phyloP scores from a whole-genome alignment of 2,113 vertebrate species.

The Hippocampus comes region DNA sequence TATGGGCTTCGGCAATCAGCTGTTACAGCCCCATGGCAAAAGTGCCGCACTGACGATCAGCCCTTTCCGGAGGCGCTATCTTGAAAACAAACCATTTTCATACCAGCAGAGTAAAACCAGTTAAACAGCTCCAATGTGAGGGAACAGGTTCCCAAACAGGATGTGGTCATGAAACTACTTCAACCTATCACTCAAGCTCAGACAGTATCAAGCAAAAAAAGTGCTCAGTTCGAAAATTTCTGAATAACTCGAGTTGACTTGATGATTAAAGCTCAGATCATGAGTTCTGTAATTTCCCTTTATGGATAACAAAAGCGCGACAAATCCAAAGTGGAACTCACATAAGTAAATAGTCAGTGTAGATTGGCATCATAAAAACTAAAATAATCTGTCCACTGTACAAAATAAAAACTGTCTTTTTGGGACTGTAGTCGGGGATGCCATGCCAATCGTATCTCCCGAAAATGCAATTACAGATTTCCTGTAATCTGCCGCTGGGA shows the following conservation, averaged over 20 bases:
- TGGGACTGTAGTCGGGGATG: constrained; percentile 53
- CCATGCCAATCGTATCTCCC: constrained; percentile 41
- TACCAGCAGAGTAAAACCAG: constrained; percentile 19
- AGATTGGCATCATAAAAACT: too few species aligned
- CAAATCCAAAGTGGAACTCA: too few species aligned
- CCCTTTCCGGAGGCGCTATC: not conserved
- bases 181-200: not conserved
- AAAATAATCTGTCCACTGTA: too few species aligned
- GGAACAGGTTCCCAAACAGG: constrained; percentile 13
- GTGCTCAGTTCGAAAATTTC: too few species aligned
- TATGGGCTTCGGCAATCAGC: constrained; percentile 33
- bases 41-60: not conserved
- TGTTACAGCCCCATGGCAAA: constrained; percentile 11
- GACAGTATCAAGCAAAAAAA: not conserved
- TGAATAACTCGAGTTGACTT: too few species aligned
- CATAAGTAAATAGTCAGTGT: too few species aligned
- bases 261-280: too few species aligned
- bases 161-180: not conserved
- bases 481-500: constrained; percentile 48
- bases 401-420: not conserved
- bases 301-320: too few species aligned
- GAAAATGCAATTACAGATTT: constrained; percentile 38
- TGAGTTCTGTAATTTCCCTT: too few species aligned
- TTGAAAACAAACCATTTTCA: not conserved
- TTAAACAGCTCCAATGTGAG: constrained; percentile 14